phyloP scores from a whole-genome alignment of 1,140 invertebrate species.

The Leptonema lineaticorne region DNA sequence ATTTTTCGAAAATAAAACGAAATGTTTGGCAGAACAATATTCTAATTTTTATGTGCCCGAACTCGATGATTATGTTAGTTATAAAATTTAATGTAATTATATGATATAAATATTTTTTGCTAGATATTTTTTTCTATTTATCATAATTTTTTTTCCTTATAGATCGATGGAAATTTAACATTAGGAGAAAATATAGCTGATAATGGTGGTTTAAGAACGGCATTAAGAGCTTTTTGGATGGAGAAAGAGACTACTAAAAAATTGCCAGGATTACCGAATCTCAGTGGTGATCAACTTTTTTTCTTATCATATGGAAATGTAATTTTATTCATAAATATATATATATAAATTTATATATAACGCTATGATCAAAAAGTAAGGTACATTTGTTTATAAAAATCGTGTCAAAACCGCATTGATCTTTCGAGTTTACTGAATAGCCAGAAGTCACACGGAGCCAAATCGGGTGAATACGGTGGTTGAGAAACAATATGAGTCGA shows the following conservation, averaged over 20 bases:
- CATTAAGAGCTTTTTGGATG: slow-evolving; percentile 70
- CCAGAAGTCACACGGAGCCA: too few species aligned
- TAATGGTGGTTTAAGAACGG: slow-evolving; percentile 83
- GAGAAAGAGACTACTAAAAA: slow-evolving; percentile 61
- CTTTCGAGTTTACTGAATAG: too few species aligned
- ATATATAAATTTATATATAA: too few species aligned
- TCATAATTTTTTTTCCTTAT: background rate
- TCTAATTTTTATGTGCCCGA: slow-evolving; percentile 69
- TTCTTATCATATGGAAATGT: slow-evolving; percentile 88
- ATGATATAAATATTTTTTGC: background rate
- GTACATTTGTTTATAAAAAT: too few species aligned
- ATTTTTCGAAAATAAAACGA: slow-evolving; percentile 67
- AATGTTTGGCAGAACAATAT: slow-evolving; percentile 91
- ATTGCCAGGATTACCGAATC: slow-evolving; percentile 76
- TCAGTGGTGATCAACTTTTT: slow-evolving; percentile 81
- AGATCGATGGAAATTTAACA: slow-evolving; percentile 79
- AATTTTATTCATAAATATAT: too few species aligned
- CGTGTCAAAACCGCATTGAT: too few species aligned
- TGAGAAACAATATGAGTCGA: too few species aligned
- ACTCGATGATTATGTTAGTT: slow-evolving; percentile 60
- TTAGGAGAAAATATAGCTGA: slow-evolving; percentile 90
- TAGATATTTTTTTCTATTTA: background rate
- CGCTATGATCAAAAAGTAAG: too few species aligned
- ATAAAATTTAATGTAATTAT: too few species aligned
- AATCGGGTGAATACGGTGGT: too few species aligned